Base-by-base conservation (phyloP, 1,140 invertebrate genomes). In the Aphelenchoides avenae region DNA sequence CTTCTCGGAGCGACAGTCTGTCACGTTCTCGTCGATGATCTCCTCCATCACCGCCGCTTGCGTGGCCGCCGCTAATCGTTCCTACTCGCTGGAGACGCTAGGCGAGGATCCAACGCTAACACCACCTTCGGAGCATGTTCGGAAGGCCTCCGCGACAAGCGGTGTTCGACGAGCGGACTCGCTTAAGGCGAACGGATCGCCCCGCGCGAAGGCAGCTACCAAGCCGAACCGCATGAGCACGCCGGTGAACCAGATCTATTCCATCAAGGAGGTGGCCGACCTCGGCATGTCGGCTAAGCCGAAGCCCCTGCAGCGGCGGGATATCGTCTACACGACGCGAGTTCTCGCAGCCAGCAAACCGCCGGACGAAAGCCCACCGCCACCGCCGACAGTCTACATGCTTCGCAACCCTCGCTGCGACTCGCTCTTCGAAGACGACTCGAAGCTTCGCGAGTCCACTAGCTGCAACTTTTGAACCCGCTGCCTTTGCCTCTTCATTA, bases 71-170 rank as follows among this genome's bases (percentile, higher is more conserved):
- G 18, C 57, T 15, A 42, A 30, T 26, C n/a, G 64, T 31, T 68
- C 64, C 48, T 66, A 66, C 34, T 67, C 64, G 0, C 49, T 66
- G 5, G 64, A 68, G 6, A 62, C 64, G 6, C 50, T 68, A 3
- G 60, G 52, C 24, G 39, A 68, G 41, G 29, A 60, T 11, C 27
- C 65, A 40, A 41, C n/a, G 15, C 5, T 40, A 15, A 57, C 55
- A 3, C 52, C 54, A 11, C 6, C 52, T 7, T 18, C n/a, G n/a
- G n/a, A n/a, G n/a, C n/a, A n/a, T n/a, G n/a, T n/a, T n/a, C n/a
- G n/a, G n/a, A n/a, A 26, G 30, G n/a, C n/a, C 15, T 54, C n/a
- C 15, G 57, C 15, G 24, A 22, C 11, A 13, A 20, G 13, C n/a
- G n/a, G 43, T 13, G 34, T 60, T 26, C 58, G 44, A 37, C 47